Evolutionary conservation across 2,888 invertebrate genomes (phyloP), one percentile per base, ranked within the genome.

Genomic region (Neoaliturus tenellus): DNA sequence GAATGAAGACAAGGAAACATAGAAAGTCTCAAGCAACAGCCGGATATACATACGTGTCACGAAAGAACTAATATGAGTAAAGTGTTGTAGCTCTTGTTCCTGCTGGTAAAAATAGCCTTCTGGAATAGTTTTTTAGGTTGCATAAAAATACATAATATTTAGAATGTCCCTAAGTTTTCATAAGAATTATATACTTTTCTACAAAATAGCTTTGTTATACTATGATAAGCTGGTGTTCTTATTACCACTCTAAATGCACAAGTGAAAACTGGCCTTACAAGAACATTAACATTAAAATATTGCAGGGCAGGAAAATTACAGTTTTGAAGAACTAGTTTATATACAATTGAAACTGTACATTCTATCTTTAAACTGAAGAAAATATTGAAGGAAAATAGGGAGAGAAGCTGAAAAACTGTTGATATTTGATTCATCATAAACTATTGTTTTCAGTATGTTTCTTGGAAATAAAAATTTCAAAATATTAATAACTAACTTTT

Each of bases 181-280:
- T 75, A 44, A 44, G 44, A 75, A 48, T 12, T 39, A 44, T 41
- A 75, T 71, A 35, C 35, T 48, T 25, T 62, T 48, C 75, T 75
- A 75, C 41, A 75, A 75, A 75, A 75, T 75, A 75, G 75, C 71
- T 75, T 20, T 69, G 69, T 35, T n/a, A 35, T 41, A 44, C 71
- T 71, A 71, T 71, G 71, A 71, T 71, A 75, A 75, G 75, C 75
- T 75, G 75, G 75, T 75, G 75, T 75, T 75, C 75, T 44, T 75
- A 75, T 75, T 75, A 44, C 48, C 41, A 71, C 20, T 71, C 71
- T 71, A 71, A 71, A 71, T 71, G 71, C 71, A 75, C 75, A 75
- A 44, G 75, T 75, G 71, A 71, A 69, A 69, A 39, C 44, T 75
- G 75, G 44, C 75, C 75, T 28, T 44, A 75, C 69, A 35, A 4